Evolutionary conservation across 2,113 vertebrate genomes (phyloP).

Genomic region (Chloropsis hardwickii): DNA sequence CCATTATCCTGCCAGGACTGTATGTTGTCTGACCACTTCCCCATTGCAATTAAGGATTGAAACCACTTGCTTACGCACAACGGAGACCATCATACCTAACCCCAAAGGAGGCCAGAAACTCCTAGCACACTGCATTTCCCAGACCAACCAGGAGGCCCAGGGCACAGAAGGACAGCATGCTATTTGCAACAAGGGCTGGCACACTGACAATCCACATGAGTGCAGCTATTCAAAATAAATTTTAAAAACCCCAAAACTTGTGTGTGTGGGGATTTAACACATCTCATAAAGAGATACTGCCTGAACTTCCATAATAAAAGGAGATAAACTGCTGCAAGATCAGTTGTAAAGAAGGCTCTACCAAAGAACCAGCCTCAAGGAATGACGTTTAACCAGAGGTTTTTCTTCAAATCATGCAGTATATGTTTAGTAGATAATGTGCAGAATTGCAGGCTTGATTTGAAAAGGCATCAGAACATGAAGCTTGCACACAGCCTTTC

Average conservation of each 20-base stretch:
- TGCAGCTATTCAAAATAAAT: constrained; percentile 19
- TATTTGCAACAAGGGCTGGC: constrained; percentile 40
- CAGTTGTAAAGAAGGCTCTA: not conserved
- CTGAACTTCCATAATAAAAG: not conserved
- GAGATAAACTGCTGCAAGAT: not conserved
- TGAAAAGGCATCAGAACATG: not conserved
- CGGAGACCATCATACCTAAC: constrained; percentile 77
- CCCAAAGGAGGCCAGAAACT: constrained; percentile 79
- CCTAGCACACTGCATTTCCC: constrained; percentile 70
- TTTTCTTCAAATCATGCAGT: not conserved
- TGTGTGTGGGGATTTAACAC: not conserved
- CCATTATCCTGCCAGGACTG: constrained; percentile 72
- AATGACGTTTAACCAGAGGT: not conserved
- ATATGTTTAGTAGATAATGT: not conserved
- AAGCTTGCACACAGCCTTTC: not conserved
- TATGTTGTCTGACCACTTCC: constrained; percentile 81
- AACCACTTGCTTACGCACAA: constrained; percentile 84
- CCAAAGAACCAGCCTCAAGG: not conserved
- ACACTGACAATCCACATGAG: constrained; percentile 12
- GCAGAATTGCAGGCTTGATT: not conserved
- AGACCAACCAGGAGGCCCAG: constrained; percentile 56
- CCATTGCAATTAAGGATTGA: constrained; percentile 78
- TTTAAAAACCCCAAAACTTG: not conserved
- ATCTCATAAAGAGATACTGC: not conserved
- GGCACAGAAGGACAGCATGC: constrained; percentile 48